Evolutionary conservation across 2,888 invertebrate genomes (phyloP), one percentile per base, ranked within the genome.

Genomic region (Acronicta psi): DNA sequence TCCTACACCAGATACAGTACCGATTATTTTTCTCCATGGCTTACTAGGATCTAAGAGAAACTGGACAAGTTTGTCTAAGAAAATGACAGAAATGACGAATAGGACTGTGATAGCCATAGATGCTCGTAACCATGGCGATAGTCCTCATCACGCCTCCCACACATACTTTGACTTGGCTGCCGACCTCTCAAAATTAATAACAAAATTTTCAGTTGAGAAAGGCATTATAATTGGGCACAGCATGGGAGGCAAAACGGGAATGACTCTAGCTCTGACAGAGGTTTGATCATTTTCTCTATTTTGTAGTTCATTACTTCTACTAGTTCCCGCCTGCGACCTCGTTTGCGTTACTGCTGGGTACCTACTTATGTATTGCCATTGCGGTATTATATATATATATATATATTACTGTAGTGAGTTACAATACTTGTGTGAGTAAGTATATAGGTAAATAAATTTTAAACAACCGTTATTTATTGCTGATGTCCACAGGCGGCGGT

Each of bases 101-200:
- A 95, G 95, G 67, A 95, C 95, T 90, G 97, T 98, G 0, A 95
- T 97, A 59, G 95, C 97, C 0, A 95, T 98, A 14, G 99, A 99
- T 91, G 96, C 97, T 0, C 95, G 99, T 78, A 99, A 99, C 90
- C 99, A 99, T 89, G 99, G 99, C 0, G 97, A 98, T 52, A 98
- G 98, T 82, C 97, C 97, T 0, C 98, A 98, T 81, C 88, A 95
- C 0, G 65, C 85, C 0, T 2, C 46, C 6, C 77, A 76, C 31
- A 46, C 59, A 8, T 76, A 76, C 43, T 2, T 6, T 0, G 52
- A 59, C 7, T 44, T 68, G 16, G 75, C 72, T 16, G 20, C 53
- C 20, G 75, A 76, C 41, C 41, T 62, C 10, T 42, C 43, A 0
- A 38, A 59, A 14, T 31, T 77, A 20, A 44, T 65, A 5, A 13